A percentile compares a stretch with the other conserved stretches of the same genome.
Evolutionary conservation across 2,797 vertebrate genomes (phyloP).

Genomic region (Cebuella pygmaea): DNA sequence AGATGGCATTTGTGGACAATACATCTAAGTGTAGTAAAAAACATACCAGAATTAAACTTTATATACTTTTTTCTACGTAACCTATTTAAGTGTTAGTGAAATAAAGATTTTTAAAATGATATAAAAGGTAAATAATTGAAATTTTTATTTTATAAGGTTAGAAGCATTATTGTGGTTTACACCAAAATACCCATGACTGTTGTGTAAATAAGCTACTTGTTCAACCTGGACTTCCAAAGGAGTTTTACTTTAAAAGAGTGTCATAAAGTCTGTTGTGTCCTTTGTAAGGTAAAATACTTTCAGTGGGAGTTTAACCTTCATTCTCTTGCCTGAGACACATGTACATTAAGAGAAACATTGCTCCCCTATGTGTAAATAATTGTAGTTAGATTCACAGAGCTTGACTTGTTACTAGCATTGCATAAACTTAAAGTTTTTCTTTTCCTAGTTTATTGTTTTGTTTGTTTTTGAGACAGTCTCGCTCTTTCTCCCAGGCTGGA

Average conservation of each 20-base stretch:
- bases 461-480: background rate
- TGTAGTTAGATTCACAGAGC: constrained; percentile 43
- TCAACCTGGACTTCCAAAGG: constrained; percentile 34
- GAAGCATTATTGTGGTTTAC: background rate
- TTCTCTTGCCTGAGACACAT: constrained; percentile 51
- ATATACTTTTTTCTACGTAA: background rate
- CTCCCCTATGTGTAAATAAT: constrained; percentile 6
- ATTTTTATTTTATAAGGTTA: background rate
- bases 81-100: background rate
- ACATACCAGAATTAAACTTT: background rate
- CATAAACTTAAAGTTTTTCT: constrained; percentile 29
- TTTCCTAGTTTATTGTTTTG: background rate
- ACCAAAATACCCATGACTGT: background rate
- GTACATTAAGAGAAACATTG: background rate
- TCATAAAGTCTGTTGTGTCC: background rate
- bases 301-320: background rate
- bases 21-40: background rate
- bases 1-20: background rate
- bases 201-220: background rate
- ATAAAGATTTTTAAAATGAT: background rate
- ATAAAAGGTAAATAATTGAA: background rate
- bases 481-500: background rate
- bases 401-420: background rate
- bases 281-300: constrained; percentile 58
- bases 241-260: constrained; percentile 21